Base-by-base conservation (phyloP, 2,113 vertebrate species). In the Otolemur garnettii region DNA sequence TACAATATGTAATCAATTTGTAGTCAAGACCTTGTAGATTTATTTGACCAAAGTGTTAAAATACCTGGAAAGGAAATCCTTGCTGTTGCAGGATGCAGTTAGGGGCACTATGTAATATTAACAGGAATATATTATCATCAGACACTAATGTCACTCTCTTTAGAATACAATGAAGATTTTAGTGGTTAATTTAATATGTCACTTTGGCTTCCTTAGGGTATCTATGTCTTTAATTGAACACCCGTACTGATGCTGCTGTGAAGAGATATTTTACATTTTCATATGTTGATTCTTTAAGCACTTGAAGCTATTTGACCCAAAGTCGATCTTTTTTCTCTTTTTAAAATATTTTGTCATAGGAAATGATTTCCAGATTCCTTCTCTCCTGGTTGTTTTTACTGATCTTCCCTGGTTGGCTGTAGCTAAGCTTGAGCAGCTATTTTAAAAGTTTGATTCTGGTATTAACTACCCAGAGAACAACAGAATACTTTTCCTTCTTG, bases 311-410 rank as follows among this genome's bases (percentile, higher is more conserved):
- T 74, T 75, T 80, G 72, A 81, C 50, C 30, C 15, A 62, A 95
- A 62, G 17, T 79, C 60, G 53, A 66, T 59, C 60, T 33, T 60
- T 72, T 87, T 30, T 38, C 24, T 21, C 18, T 45, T 82, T 59
- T 93, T 77, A 78, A 64, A 64, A 64, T 64, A 64, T 64, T 64
- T 64, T 64, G 62, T 64, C 62, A 33, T 53, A 64, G 62, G 28
- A 71, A 89, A 80, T 19, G 7, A 59, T 81, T 86, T 88, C 35
- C 11, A 89, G 35, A 72, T 59, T 91, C n/a, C 55, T 38, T 91
- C 60, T 35, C n/a, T 45, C 12, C n/a, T 81, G 38, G 87, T 92
- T 87, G 38, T n/a, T 94, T 92, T 81, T 82, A 64, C 80, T 87
- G 45, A 26, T 82, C 53, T 82, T 82, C 42, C 78, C 87, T 94